Percentiles rank a stretch among this genome's conserved stretches.
Conservation (phyloP, 1,140 invertebrate species). For the Drosophila cardini region DNA sequence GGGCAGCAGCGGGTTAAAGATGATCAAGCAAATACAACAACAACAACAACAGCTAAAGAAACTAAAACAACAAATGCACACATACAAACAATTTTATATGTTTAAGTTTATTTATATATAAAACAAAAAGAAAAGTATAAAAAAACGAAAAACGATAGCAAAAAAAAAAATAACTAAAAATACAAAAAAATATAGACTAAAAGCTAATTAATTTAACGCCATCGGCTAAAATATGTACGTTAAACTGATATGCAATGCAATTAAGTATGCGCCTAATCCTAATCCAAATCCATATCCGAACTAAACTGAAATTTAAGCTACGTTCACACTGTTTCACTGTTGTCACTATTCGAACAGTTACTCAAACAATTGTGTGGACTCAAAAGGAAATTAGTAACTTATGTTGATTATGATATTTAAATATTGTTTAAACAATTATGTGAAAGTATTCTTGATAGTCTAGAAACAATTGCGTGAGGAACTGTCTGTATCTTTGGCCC, state of each 20-base stretch:
- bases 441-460: no score
- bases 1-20: conserved; percentile 48
- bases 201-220: conserved; percentile 69
- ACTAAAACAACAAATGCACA: conserved; percentile 45
- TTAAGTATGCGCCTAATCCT: conserved; percentile 63
- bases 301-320: conserved; percentile 37
- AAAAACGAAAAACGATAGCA: conserved; percentile 76
- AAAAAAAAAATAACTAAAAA: conserved; percentile 77
- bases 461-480: no score
- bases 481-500: no score
- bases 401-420: no score
- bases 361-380: no score
- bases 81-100: conserved; percentile 78
- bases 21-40: conserved; percentile 25
- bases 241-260: conserved; percentile 61
- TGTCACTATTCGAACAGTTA: no score
- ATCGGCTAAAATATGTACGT: conserved; percentile 70
- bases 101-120: conserved; percentile 83
- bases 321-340: conserved; percentile 21
- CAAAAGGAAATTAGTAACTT: no score
- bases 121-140: conserved; percentile 50
- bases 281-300: conserved; percentile 22
- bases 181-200: conserved; percentile 80
- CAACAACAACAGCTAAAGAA: conserved; percentile 29
- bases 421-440: no score